These are phyloP conservation scores for Monopis laevigella DNA, from an alignment of 2,888 invertebrate genomes.

Conservation along the genomic window DNA sequence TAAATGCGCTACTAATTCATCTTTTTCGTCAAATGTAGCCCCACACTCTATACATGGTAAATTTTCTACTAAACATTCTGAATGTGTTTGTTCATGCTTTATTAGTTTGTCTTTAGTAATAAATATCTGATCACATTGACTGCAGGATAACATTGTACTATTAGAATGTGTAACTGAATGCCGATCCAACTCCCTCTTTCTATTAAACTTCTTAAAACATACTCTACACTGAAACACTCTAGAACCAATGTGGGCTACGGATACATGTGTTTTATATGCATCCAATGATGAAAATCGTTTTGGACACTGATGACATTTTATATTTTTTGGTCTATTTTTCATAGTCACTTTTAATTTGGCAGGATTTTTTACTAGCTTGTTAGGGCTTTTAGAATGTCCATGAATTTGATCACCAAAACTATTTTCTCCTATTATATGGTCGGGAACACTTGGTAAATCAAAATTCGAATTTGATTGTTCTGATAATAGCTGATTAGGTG, in stretches of 20 bases:
- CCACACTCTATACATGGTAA: slow-evolving; percentile 72
- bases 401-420: slow-evolving; percentile 48
- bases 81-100: slow-evolving; percentile 73
- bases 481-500: slow-evolving; percentile 36
- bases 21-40: slow-evolving; percentile 66
- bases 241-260: slow-evolving; percentile 58
- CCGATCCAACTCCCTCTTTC: slow-evolving; percentile 75
- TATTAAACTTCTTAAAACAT: slow-evolving; percentile 73
- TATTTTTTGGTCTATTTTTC: slow-evolving; percentile 57
- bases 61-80: slow-evolving; percentile 67
- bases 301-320: slow-evolving; percentile 61
- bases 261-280: slow-evolving; percentile 62
- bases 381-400: slow-evolving; percentile 36
- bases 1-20: slow-evolving; percentile 67
- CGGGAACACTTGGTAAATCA: slow-evolving; percentile 59
- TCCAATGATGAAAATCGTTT: slow-evolving; percentile 59
- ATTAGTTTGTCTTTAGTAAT: slow-evolving; percentile 75
- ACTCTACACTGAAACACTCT: slow-evolving; percentile 71
- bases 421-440: slow-evolving; percentile 59
- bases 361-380: slow-evolving; percentile 34
- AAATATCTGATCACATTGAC: slow-evolving; percentile 73
- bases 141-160: slow-evolving; percentile 74
- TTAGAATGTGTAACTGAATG: slow-evolving; percentile 75
- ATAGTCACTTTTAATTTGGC: slow-evolving; percentile 35
- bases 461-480: slow-evolving; percentile 37